These are phyloP conservation scores for Apantesis nais DNA, from an alignment of 2,888 invertebrate genomes.

Conservation along the genomic window DNA sequence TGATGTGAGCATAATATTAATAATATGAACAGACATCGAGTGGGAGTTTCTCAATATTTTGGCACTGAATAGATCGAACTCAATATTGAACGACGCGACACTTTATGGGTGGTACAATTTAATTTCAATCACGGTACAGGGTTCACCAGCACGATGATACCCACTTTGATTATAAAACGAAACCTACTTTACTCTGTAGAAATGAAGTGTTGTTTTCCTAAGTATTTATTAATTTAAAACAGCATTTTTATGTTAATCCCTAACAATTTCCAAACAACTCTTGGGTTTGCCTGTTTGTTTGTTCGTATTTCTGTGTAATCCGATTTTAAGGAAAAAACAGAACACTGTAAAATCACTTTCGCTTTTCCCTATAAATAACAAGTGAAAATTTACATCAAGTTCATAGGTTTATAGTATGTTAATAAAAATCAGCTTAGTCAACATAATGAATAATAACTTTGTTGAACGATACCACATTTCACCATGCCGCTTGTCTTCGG, in stretches of 20 bases:
- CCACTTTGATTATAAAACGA: conserved; percentile 52
- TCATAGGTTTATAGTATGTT: neutral
- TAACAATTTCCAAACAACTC: too few species aligned
- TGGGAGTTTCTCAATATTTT: conserved; percentile 44
- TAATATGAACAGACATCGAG: conserved; percentile 41
- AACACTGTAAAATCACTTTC: neutral
- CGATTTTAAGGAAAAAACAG: neutral
- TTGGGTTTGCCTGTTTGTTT: neutral
- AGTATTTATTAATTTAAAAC: conserved; percentile 10
- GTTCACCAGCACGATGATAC: conserved; percentile 42
- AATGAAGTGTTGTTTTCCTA: conserved; percentile 32
- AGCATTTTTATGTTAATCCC: neutral
- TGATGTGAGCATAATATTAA: conserved; percentile 23
- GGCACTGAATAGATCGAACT: conserved; percentile 42
- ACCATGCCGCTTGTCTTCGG: too few species aligned
- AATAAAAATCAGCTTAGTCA: neutral
- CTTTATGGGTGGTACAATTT: conserved; percentile 67
- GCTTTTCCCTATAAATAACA: too few species aligned
- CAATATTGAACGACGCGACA: conserved; percentile 46
- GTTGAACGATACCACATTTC: too few species aligned
- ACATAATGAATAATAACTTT: neutral
- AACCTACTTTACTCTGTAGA: conserved; percentile 41
- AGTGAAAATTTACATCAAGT: neutral
- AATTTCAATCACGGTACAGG: conserved; percentile 65
- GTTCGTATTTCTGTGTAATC: neutral